These are phyloP conservation scores for Cryptus viduatorius DNA, from an alignment of 2,888 invertebrate species.

Conservation along the genomic window DNA sequence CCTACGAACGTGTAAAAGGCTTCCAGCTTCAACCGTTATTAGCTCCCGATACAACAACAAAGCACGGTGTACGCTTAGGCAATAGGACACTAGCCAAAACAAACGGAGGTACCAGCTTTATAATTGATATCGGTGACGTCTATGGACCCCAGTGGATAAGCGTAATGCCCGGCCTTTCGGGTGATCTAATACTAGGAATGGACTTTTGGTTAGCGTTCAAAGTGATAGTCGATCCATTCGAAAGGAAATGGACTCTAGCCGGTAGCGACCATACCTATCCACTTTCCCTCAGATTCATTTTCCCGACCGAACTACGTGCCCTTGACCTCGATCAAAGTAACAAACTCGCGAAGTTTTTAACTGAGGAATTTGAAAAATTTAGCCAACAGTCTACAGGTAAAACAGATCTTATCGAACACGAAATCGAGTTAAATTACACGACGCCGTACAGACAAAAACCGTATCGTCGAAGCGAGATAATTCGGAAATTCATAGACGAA, in stretches of 20 bases:
- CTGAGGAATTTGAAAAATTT: conserved; percentile 53
- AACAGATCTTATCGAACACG: conserved; percentile 56
- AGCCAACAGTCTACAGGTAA: conserved; percentile 52
- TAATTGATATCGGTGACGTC: conserved; percentile 34
- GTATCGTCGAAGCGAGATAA: conserved; percentile 58
- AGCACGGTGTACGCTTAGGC: conserved; percentile 17
- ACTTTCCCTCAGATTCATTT: conserved; percentile 28
- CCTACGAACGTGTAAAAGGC: conserved; percentile 31
- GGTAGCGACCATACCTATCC: conserved; percentile 46
- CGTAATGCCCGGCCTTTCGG: conserved; percentile 25
- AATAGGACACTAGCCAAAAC: conserved; percentile 22
- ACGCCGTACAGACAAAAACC: conserved; percentile 58
- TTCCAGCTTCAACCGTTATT: conserved; percentile 1
- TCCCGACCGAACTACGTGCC: conserved; percentile 29
- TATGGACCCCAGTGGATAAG: conserved; percentile 46
- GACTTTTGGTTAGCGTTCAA: conserved; percentile 56
- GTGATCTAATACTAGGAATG: conserved; percentile 45
- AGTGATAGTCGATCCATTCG: conserved; percentile 40
- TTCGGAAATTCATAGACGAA: conserved; percentile 41
- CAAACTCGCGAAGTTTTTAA: conserved; percentile 37
- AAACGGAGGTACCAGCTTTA: conserved; percentile 35
- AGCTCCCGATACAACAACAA: conserved; percentile 13
- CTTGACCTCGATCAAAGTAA: conserved; percentile 42
- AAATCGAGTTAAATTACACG: conserved; percentile 40
- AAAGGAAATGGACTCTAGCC: conserved; percentile 46